Conservation (phyloP, 1,140 invertebrate species). For the Ceratosolen fusciceps region DNA sequence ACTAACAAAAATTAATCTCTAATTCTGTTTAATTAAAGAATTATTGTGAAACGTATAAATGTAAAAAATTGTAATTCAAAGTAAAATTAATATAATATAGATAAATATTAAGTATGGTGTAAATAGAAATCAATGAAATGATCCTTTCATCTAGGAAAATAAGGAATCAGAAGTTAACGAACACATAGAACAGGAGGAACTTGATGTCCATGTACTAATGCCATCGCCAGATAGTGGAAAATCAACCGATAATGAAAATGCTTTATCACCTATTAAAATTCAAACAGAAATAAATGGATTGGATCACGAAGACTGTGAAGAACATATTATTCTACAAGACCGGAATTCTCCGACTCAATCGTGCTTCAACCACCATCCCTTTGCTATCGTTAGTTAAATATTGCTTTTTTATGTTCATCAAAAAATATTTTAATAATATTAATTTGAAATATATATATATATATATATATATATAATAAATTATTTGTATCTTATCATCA, state of each 20-base stretch:
- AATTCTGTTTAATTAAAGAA: too few species aligned
- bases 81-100: not conserved
- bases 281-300: conserved; percentile 63
- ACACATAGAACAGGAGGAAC: conserved; percentile 61
- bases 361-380: not conserved
- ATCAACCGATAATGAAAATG: conserved; percentile 68
- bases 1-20: too few species aligned
- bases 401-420: too few species aligned
- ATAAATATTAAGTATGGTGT: too few species aligned
- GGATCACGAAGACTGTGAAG: conserved; percentile 62
- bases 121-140: not conserved
- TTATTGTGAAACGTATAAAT: too few species aligned
- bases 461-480: too few species aligned
- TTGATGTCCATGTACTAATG: conserved; percentile 63
- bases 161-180: conserved; percentile 61
- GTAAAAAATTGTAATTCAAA: too few species aligned
- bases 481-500: too few species aligned
- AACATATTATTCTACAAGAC: conserved; percentile 3
- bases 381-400: conserved; percentile 20
- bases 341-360: not conserved
- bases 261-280: conserved; percentile 66
- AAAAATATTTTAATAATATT: too few species aligned
- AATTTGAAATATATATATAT: too few species aligned
- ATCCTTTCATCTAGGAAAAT: conserved; percentile 50
- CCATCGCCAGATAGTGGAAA: conserved; percentile 67